A percentile compares a stretch with the other conserved stretches of the same genome.
Evolutionary conservation across 1,140 invertebrate species (phyloP).

Genomic region (Aphaenogaster floridana): DNA sequence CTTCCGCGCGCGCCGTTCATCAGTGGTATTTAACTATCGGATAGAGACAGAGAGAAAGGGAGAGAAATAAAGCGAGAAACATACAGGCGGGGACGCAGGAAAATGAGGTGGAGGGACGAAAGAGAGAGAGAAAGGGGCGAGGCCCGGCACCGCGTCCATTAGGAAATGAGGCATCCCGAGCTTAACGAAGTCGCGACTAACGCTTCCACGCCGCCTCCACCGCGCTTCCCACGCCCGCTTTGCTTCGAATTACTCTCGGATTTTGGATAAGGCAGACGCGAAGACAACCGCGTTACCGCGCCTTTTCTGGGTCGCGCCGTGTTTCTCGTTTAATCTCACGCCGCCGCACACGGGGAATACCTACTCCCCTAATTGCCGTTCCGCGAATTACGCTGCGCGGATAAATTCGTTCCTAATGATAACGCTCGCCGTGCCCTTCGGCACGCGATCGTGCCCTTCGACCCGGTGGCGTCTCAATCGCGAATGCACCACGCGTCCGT

Average conservation of each 20-base stretch:
- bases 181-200: conserved; percentile 61
- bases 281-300: conserved; percentile 21
- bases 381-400: background rate
- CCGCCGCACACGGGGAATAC: background rate
- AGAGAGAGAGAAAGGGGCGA: background rate
- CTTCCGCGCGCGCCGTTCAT: background rate
- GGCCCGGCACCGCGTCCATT: conserved; percentile 47
- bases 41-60: background rate
- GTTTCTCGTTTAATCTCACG: conserved; percentile 1
- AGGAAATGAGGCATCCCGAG: conserved; percentile 61
- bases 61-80: no score
- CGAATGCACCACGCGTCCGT: background rate
- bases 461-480: background rate
- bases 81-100: background rate
- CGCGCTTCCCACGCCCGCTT: conserved; percentile 20
- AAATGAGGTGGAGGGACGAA: background rate
- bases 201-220: conserved; percentile 35
- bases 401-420: background rate
- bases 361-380: conserved; percentile 21
- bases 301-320: background rate
- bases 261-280: conserved; percentile 46
- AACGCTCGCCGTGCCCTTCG: background rate
- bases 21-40: conserved; percentile 33
- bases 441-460: conserved; percentile 13
- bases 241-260: conserved; percentile 46